Evolutionary conservation across 1,140 invertebrate species (phyloP).

Genomic region (Drosophila gunungcola): DNA sequence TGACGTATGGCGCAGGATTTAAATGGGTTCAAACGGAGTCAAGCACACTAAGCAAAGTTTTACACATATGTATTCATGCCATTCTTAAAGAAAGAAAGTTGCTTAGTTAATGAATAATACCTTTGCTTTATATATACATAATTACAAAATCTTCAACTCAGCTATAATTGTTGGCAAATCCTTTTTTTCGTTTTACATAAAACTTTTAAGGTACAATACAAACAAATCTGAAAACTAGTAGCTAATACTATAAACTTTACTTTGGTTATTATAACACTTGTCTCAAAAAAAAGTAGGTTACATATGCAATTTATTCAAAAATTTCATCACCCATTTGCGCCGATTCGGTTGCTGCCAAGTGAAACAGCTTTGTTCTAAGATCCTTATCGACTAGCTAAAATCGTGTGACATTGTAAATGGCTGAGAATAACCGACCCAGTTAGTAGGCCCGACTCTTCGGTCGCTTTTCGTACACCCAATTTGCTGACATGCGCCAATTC

Average conservation of each 20-base stretch:
- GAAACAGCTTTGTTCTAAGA: neutral
- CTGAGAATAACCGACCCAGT: constrained; percentile 37
- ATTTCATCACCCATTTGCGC: neutral
- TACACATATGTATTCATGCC: neutral
- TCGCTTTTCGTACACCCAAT: constrained; percentile 30
- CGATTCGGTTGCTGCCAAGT: constrained; percentile 1
- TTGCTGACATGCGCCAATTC: constrained; percentile 59
- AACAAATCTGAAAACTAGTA: too few species aligned
- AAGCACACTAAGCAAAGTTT: constrained; percentile 1
- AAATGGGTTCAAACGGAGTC: constrained; percentile 29
- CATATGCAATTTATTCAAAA: neutral
- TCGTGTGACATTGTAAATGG: constrained; percentile 43
- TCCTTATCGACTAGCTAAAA: constrained; percentile 26
- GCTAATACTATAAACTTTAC: too few species aligned
- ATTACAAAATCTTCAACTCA: neutral
- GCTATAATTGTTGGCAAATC: too few species aligned
- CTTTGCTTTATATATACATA: neutral
- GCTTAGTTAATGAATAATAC: neutral
- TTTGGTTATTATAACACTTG: neutral
- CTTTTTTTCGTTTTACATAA: too few species aligned
- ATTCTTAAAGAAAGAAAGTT: neutral
- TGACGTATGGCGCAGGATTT: constrained; percentile 9
- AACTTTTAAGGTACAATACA: too few species aligned
- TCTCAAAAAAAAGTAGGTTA: neutral
- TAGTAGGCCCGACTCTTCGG: constrained; percentile 5